phyloP scores from a whole-genome alignment of 2,797 vertebrate species.

The Jordanella pulchra region DNA sequence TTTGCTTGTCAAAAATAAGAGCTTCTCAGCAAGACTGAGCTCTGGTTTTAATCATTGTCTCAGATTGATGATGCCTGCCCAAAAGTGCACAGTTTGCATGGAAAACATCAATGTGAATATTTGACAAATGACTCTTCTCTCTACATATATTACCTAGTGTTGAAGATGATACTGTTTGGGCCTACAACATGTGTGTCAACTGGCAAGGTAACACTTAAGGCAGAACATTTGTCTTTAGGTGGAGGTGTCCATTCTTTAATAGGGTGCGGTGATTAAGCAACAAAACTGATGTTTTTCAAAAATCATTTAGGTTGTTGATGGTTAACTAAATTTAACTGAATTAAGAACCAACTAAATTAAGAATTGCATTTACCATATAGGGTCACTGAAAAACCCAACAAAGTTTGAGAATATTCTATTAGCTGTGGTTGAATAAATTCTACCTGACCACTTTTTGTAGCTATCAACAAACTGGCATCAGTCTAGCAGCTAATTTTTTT shows the following conservation, averaged over 20 bases:
- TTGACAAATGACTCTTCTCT: constrained; percentile 72
- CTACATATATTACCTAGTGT: constrained; percentile 46
- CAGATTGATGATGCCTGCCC: constrained; percentile 69
- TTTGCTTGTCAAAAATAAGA: constrained; percentile 62
- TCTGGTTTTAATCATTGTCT: constrained; percentile 69
- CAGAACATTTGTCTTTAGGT: constrained; percentile 20
- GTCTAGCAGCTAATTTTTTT: no score
- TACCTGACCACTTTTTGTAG: neutral
- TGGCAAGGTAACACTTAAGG: constrained; percentile 22
- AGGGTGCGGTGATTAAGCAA: neutral
- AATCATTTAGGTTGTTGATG: no score
- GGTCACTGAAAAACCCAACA: no score
- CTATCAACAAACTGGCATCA: neutral
- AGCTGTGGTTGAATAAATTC: neutral
- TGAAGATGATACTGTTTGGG: constrained; percentile 39
- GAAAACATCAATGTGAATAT: constrained; percentile 70
- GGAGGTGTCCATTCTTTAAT: constrained; percentile 17
- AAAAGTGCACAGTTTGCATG: constrained; percentile 72
- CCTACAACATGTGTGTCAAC: constrained; percentile 19
- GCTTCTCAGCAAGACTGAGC: constrained; percentile 66
- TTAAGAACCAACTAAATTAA: neutral
- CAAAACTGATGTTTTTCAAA: neutral
- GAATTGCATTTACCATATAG: neutral
- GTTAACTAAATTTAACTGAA: no score
- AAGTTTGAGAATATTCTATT: neutral